Evolutionary conservation across 2,797 vertebrate genomes (phyloP).

Genomic region (Gambusia yucatana): DNA sequence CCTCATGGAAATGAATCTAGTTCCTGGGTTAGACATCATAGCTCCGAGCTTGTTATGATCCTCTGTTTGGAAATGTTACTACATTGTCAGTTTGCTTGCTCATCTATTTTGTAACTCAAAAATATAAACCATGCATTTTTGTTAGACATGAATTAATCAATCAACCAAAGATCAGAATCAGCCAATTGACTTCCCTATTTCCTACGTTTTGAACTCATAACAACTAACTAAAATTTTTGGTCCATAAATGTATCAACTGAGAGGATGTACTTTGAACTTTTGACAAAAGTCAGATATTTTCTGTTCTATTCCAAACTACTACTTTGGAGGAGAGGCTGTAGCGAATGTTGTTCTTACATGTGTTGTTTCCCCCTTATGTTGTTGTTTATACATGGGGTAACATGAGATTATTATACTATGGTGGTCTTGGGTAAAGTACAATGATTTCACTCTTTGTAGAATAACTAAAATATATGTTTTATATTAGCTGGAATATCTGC

Average conservation of each 20-base stretch:
- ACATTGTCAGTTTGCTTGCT: conserved; percentile 32
- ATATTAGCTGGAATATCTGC: neutral
- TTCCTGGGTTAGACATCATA: conserved; percentile 57
- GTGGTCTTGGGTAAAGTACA: neutral
- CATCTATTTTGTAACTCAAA: neutral
- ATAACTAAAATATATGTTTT: neutral
- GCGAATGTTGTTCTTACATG: neutral
- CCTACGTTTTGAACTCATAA: neutral
- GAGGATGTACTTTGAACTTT: neutral
- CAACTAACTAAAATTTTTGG: neutral
- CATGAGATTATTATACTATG: neutral
- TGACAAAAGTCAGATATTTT: neutral
- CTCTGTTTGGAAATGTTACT: conserved; percentile 23
- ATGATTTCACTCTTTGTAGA: neutral
- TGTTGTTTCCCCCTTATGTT: neutral
- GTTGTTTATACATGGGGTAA: neutral
- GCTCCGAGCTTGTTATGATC: conserved; percentile 36
- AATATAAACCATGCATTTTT: neutral
- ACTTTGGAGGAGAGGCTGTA: neutral
- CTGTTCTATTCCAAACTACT: neutral
- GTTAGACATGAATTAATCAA: neutral
- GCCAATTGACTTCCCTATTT: neutral
- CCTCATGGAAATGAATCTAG: conserved; percentile 31
- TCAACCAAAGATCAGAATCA: neutral
- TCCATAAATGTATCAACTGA: neutral